Percentiles rank a stretch among this genome's conserved stretches.
phyloP scores from a whole-genome alignment of 2,113 vertebrate genomes.

The Casuarius casuarius region DNA sequence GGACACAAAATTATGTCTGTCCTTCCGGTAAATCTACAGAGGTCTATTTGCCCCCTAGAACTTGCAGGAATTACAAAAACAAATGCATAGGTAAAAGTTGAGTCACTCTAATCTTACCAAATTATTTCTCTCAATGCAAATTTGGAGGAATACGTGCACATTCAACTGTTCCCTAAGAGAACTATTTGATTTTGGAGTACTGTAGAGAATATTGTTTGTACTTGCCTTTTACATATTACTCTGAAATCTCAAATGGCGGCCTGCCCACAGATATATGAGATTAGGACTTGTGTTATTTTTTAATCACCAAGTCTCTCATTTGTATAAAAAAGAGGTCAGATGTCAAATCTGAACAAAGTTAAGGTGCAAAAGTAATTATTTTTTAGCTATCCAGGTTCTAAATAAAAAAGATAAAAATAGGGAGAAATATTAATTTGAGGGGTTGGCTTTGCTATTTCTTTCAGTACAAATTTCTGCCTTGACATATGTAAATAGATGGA shows the following conservation, averaged over 20 bases:
- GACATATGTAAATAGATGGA: not conserved
- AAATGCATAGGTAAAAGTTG: not conserved
- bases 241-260: not conserved
- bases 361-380: not conserved
- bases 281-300: not conserved
- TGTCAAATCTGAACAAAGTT: not conserved
- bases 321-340: not conserved
- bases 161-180: not conserved
- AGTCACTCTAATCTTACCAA: not conserved
- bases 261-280: not conserved
- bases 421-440: not conserved
- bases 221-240: not conserved
- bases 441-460: not conserved
- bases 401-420: not conserved
- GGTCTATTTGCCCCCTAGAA: not conserved
- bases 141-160: fast-evolving
- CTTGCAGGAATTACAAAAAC: not conserved
- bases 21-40: not conserved
- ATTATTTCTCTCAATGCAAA: not conserved
- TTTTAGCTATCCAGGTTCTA: not conserved
- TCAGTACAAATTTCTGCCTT: not conserved
- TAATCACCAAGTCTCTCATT: not conserved
- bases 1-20: not conserved
- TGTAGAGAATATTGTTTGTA: not conserved
- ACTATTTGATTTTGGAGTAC: not conserved